Evolutionary conservation across 2,797 vertebrate species (phyloP), one percentile per base, ranked within the genome.

Genomic region (Florisuga fusca): DNA sequence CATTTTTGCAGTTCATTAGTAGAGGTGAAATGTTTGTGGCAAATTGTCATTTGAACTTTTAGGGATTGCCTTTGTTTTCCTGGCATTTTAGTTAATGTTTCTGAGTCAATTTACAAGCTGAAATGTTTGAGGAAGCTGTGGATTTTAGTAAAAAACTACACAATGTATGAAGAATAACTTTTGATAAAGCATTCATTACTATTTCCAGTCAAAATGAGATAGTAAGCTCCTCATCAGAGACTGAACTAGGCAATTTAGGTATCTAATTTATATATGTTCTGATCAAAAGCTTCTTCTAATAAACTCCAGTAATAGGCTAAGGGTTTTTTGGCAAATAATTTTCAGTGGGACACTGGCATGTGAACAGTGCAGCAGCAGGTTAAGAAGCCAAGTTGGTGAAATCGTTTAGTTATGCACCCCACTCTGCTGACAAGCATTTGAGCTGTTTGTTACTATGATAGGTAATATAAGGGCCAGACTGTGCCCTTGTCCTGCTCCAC

Each of bases 1-100:
- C 92, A 84, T 94, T 95, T 96, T 91, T 93, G 79, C 95, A 95
- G 87, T 93, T 95, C 90, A 91, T 97, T 96, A 95, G 89, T 93
- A 90, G 92, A 95, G 94, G 94, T 95, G 88, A 97, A 96, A 96
- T 88, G 87, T 90, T 96, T 90, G 82, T 91, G 86, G 95, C 84
- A 95, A 94, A 92, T 53, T 90, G 80, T 95, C 58, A 88, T 91
- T 92, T 76, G 48, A 93, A 91, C 92, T 96, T 97, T 87, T 91
- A 77, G 62, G 82, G 66, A 96, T 87, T 94, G 84, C 63, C 66
- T 96, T 89, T 91, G 79, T 89, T 96, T 97, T 79, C 64, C 71
- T 90, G 61, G 62, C 85, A 81, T 92, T 94, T 80, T 82, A 66
- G 79, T 79, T 87, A 80, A 21, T 96, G 77, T 90, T 95, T 95